Conservation (phyloP, 2,888 invertebrate species). For the Tetheella fluctuosa region DNA sequence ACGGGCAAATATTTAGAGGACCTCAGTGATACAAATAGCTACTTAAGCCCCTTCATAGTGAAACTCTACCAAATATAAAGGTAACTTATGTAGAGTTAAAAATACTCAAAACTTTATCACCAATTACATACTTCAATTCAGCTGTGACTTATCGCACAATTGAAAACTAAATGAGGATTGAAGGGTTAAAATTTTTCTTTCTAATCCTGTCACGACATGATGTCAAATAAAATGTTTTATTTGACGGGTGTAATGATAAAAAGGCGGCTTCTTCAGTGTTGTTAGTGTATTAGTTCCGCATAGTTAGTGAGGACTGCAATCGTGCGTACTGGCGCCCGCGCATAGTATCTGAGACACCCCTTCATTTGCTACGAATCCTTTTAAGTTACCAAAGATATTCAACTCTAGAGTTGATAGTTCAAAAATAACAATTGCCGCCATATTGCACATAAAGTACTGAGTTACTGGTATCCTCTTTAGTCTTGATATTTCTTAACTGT, state of each 20-base stretch:
- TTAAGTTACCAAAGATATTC: neutral
- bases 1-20: too few relatives aligned
- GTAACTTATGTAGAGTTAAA: too few relatives aligned
- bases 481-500: too few relatives aligned
- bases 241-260: conserved; percentile 60
- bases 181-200: conserved; percentile 24
- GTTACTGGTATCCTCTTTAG: too few relatives aligned
- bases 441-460: too few relatives aligned
- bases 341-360: conserved; percentile 28
- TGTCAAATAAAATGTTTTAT: conserved; percentile 48
- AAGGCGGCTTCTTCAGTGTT: conserved; percentile 57
- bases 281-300: conserved; percentile 76
- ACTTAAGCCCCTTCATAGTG: too few relatives aligned
- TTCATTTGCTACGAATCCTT: neutral
- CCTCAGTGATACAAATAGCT: too few relatives aligned
- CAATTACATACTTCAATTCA: neutral
- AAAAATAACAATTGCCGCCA: too few relatives aligned
- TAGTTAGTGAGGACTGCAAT: conserved; percentile 67
- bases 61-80: too few relatives aligned
- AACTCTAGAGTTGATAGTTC: neutral
- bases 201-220: conserved; percentile 33
- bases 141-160: conserved; percentile 25
- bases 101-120: neutral
- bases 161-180: conserved; percentile 34
- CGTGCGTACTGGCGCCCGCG: conserved; percentile 63